Conservation (phyloP, 2,888 invertebrate species). For the Andricus quercusramuli region DNA sequence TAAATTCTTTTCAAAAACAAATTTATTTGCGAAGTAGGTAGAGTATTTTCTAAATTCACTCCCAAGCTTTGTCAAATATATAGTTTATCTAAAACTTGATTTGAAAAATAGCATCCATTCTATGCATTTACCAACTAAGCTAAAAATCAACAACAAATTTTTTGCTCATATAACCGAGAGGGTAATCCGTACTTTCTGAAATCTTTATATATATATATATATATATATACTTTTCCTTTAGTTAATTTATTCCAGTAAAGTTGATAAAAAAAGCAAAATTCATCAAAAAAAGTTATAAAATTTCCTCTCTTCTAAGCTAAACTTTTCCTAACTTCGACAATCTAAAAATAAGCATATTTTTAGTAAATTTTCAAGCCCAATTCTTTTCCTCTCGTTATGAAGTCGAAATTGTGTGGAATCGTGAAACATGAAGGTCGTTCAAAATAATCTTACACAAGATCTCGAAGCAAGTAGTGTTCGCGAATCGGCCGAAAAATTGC, state of each 20-base stretch:
- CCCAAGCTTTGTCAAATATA: background rate
- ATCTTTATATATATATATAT: too few relatives aligned
- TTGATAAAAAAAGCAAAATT: background rate
- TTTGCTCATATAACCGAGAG: background rate
- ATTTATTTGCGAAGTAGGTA: too few relatives aligned
- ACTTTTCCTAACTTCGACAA: background rate
- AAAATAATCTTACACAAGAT: constrained; percentile 24
- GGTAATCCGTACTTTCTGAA: background rate
- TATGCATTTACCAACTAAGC: too few relatives aligned
- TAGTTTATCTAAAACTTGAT: background rate
- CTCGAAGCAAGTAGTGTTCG: constrained; percentile 41
- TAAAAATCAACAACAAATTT: background rate
- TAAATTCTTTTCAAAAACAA: too few relatives aligned
- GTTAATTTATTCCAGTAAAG: too few relatives aligned
- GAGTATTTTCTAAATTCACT: too few relatives aligned
- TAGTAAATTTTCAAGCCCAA: background rate
- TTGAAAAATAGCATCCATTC: background rate
- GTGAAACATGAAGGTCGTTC: background rate
- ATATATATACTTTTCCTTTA: too few relatives aligned
- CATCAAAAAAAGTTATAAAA: too few relatives aligned
- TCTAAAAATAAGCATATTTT: background rate
- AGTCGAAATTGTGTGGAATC: constrained; percentile 30
- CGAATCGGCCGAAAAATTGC: constrained; percentile 67
- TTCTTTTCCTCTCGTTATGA: background rate
- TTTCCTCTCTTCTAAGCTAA: background rate